Percentiles rank a stretch among this genome's conserved stretches.
Conservation (phyloP, 2,888 invertebrate genomes). For the Drosophila hamatofila region DNA sequence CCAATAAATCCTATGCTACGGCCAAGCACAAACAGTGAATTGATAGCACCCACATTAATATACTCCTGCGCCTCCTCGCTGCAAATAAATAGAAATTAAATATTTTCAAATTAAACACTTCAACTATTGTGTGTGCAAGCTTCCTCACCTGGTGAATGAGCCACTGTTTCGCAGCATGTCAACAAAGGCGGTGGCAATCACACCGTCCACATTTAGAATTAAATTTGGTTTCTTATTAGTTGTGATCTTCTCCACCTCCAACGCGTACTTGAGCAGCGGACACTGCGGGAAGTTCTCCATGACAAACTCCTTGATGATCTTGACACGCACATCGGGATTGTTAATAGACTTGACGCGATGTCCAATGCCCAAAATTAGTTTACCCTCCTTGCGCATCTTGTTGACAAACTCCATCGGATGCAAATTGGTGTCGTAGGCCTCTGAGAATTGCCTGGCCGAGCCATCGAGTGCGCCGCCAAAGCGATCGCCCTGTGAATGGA, state of each 20-base stretch:
- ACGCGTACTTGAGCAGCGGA: constrained; percentile 97
- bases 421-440: constrained; percentile 96
- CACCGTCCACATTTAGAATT: constrained; percentile 99
- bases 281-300: constrained; percentile 96
- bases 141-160: constrained; percentile 93
- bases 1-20: constrained; percentile 99
- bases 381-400: constrained; percentile 97
- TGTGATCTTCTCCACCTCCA: constrained; percentile 99
- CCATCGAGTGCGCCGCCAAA: constrained; percentile 99
- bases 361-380: constrained; percentile 99
- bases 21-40: constrained; percentile 98
- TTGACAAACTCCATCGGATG: constrained; percentile 99
- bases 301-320: constrained; percentile 98
- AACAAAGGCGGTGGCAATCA: constrained; percentile 98
- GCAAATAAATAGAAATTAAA: constrained; percentile 29
- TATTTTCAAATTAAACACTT: background rate
- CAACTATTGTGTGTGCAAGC: too few relatives aligned
- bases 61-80: constrained; percentile 99
- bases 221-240: constrained; percentile 99
- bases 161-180: constrained; percentile 97
- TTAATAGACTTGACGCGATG: constrained; percentile 97
- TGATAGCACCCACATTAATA: constrained; percentile 98
- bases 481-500: constrained; percentile 92
- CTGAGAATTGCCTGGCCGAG: constrained; percentile 98
- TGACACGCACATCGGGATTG: constrained; percentile 99